phyloP scores from a whole-genome alignment of 2,113 vertebrate species.

The Tretioscincus oriximinensis region DNA sequence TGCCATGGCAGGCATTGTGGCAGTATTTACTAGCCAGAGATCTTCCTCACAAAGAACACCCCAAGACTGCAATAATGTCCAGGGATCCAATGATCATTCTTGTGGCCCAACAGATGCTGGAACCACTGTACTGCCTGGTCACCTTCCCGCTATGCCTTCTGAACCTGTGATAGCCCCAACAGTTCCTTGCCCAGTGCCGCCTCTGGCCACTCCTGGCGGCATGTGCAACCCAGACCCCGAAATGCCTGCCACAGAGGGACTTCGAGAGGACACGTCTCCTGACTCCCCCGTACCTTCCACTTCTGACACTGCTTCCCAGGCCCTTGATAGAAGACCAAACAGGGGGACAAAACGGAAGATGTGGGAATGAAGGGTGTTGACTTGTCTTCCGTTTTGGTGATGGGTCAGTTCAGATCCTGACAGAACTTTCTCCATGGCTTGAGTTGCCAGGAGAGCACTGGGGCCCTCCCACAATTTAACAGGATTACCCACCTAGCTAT shows the following conservation, averaged over 20 bases:
- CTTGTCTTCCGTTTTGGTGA: not conserved
- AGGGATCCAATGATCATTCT: not conserved
- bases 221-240: not conserved
- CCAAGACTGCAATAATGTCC: not conserved
- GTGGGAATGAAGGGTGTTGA: not conserved
- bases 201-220: not conserved
- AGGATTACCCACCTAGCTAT: not conserved
- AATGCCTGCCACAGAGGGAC: not conserved
- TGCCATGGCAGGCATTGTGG: conserved; percentile 15
- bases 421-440: not conserved
- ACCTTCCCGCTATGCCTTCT: not conserved
- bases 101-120: not conserved
- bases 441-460: not conserved
- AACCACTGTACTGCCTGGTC: not conserved
- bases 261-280: not conserved
- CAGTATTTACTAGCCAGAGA: conserved; percentile 10
- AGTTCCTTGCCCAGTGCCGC: not conserved
- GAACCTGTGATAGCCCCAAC: not conserved
- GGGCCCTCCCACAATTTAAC: not conserved
- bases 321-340: not conserved
- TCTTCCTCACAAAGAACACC: not conserved
- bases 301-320: not conserved
- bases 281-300: conserved; percentile 15
- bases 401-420: not conserved
- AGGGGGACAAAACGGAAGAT: conserved; percentile 20